A percentile compares a stretch with the other conserved stretches of the same genome.
Conservation (phyloP, 2,113 vertebrate genomes). For the Mastomys natalensis region DNA sequence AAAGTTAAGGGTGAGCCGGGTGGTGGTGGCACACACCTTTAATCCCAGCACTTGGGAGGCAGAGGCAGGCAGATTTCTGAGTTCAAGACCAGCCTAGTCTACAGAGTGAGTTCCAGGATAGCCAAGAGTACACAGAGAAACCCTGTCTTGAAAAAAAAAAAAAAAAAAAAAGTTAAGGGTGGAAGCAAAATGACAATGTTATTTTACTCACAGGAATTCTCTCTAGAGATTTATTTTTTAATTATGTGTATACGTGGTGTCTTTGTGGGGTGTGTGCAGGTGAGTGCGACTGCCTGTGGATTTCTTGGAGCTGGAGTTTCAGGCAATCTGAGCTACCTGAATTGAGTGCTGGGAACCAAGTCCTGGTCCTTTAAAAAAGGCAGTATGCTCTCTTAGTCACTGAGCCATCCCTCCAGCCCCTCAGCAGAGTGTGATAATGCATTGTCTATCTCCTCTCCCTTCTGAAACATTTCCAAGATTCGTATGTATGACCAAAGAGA, state of each 20-base stretch:
- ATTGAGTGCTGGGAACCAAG: not conserved
- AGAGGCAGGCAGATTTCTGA: too few species aligned
- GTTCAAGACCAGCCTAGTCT: too few species aligned
- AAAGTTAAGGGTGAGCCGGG: constrained; percentile 42
- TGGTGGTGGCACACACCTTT: too few species aligned
- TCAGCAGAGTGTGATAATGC: constrained; percentile 65
- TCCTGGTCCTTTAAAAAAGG: not conserved
- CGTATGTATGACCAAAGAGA: constrained; percentile 47
- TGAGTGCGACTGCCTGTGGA: not conserved
- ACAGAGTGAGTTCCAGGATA: too few species aligned
- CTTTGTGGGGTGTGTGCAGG: not conserved
- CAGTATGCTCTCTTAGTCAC: not conserved
- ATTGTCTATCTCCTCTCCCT: constrained; percentile 52
- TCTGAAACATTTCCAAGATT: constrained; percentile 61
- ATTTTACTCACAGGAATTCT: not conserved
- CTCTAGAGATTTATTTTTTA: not conserved
- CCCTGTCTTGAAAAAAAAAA: too few species aligned
- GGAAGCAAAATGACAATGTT: not conserved
- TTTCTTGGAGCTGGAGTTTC: not conserved
- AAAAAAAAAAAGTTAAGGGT: constrained; percentile 45
- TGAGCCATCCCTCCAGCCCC: not conserved
- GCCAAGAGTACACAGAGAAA: too few species aligned
- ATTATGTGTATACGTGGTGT: not conserved
- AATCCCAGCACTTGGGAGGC: too few species aligned
- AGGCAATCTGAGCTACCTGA: too few species aligned